Evolutionary conservation across 1,140 invertebrate genomes (phyloP).

Genomic region (Potamilus streckersoni): DNA sequence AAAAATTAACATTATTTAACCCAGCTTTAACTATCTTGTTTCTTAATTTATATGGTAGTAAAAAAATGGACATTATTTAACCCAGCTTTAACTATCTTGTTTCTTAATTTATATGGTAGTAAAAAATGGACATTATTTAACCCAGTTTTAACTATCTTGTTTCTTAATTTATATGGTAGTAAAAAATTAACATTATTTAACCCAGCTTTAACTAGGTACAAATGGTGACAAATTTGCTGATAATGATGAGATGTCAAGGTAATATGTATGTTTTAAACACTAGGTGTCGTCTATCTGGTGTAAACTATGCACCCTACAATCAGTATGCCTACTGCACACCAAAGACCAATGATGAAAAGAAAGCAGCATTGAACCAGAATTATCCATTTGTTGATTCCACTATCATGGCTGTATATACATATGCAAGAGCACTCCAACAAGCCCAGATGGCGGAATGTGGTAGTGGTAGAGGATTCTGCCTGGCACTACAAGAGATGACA

Average conservation of each 20-base stretch:
- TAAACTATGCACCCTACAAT: constrained; percentile 34
- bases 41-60: too few relatives aligned
- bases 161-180: too few relatives aligned
- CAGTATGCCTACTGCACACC: constrained; percentile 24
- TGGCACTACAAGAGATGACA: constrained; percentile 25
- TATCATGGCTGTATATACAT: constrained; percentile 52
- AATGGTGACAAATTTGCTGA: constrained; percentile 25
- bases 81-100: constrained; percentile 37
- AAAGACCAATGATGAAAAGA: constrained; percentile 17
- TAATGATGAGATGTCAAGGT: not conserved
- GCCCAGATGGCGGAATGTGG: constrained; percentile 39
- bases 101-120: too few relatives aligned
- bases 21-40: constrained; percentile 37
- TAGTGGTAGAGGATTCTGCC: constrained; percentile 22
- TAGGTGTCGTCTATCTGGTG: constrained; percentile 21
- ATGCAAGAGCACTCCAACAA: constrained; percentile 42
- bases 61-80: too few relatives aligned
- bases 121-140: too few relatives aligned
- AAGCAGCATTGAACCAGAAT: constrained; percentile 28
- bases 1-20: not conserved
- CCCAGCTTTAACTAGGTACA: constrained; percentile 37
- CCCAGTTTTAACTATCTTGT: constrained; percentile 14
- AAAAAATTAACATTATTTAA: too few relatives aligned
- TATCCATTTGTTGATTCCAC: constrained; percentile 39
- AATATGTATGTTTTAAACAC: not conserved